phyloP scores from a whole-genome alignment of 2,113 vertebrate species.

The Motacilla alba region DNA sequence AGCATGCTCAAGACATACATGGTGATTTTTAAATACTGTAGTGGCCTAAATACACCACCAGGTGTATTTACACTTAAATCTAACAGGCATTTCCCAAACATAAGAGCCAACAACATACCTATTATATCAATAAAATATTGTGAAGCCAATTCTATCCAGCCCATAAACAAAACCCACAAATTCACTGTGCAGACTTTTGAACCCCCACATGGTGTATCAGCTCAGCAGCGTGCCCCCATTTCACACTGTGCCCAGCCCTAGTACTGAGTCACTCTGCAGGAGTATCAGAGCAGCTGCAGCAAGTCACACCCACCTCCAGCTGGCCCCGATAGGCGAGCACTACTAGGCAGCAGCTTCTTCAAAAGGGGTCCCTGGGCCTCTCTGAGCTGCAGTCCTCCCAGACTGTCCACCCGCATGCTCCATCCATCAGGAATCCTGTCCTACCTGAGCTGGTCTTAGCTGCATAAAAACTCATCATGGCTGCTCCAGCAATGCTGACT shows the following conservation, averaged over 20 bases:
- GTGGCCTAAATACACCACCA: background rate
- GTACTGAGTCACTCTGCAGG: background rate
- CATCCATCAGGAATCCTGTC: background rate
- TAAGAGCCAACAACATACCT: background rate
- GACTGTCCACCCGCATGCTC: background rate
- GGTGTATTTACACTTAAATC: background rate
- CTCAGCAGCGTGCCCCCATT: background rate
- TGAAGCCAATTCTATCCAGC: background rate
- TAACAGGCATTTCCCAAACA: background rate
- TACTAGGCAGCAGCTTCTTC: accelerated
- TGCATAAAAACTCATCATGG: accelerated
- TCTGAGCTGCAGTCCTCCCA: background rate
- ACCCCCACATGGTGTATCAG: background rate
- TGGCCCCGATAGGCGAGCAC: background rate
- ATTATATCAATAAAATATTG: background rate
- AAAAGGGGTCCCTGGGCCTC: background rate
- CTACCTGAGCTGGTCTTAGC: background rate
- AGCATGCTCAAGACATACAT: background rate
- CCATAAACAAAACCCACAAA: background rate
- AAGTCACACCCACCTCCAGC: background rate
- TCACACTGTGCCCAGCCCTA: background rate
- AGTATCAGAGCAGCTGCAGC: background rate
- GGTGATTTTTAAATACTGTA: background rate
- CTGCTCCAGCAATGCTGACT: background rate
- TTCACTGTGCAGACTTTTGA: background rate